Evolutionary conservation across 2,888 invertebrate species (phyloP), one percentile per base, ranked within the genome.

Genomic region (Seladonia tumulorum): DNA sequence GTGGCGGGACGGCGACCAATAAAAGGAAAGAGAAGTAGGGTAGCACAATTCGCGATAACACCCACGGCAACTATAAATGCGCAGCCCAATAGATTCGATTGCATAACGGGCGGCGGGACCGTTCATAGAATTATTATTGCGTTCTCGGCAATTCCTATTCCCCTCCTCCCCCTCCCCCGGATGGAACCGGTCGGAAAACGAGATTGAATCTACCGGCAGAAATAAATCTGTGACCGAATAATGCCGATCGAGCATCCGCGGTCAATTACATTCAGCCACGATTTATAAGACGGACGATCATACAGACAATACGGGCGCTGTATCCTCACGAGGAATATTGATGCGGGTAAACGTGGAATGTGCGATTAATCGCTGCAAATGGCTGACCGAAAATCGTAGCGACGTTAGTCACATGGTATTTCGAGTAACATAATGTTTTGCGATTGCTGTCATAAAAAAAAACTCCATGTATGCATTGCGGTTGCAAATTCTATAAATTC

Each of bases 41-140:
- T 25, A 66, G 45, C 14, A 66, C 42, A 72, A 73, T 63, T 84
- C 76, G 16, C 66, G 78, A 78, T 86, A 82, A 70, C 60, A 76
- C 63, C 66, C 72, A 1, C 47, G 53, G 47, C 76, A 74, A 77
- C 70, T 53, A 77, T 85, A 86, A 86, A 86, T 75, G 71, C 47
- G 68, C 49, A 14, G 49, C 60, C 74, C 75, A n/a, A 76, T 81
- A 76, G 63, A 76, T 70, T 63, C 63, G 70, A 68, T 49, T 68
- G 76, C 71, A 66, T 57, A 78, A 86, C 86, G 22, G 49, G 49
- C 49, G 12, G 68, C 68, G 63, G 60, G 49, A 71, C 42, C 81
- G 82, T 86, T 82, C 82, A 79, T 76, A 78, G 86, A 86, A 86
- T 86, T 86, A 86, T 86, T 86, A 86, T 81, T 86, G 81, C 78